Conservation (phyloP, 2,888 invertebrate genomes). For the Drosophila algonquin region DNA sequence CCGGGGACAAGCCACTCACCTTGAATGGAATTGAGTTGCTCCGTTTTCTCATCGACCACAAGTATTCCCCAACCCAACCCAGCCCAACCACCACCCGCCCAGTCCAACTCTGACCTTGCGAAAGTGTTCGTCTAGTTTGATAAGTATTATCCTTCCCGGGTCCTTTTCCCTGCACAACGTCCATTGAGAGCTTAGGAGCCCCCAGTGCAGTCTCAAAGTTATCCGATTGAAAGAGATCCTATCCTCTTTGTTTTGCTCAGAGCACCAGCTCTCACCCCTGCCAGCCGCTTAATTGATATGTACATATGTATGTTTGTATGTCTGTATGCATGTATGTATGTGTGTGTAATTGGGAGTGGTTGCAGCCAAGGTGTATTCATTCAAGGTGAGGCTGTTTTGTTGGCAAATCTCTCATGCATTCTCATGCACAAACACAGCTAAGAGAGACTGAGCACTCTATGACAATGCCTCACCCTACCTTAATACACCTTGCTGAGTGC, state of each 20-base stretch:
- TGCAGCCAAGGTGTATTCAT: too few species aligned
- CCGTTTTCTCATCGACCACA: background rate
- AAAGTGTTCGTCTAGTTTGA: background rate
- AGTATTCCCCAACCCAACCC: background rate
- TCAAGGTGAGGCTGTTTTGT: too few species aligned
- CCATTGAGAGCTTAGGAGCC: background rate
- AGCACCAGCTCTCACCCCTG: too few species aligned
- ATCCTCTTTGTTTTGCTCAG: background rate
- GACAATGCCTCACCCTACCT: background rate
- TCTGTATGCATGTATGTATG: too few species aligned
- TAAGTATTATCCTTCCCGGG: background rate
- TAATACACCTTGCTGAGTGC: background rate
- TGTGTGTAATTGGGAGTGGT: too few species aligned
- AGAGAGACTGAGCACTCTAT: too few species aligned
- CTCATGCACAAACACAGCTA: too few species aligned
- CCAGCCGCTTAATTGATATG: too few species aligned
- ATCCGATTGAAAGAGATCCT: background rate
- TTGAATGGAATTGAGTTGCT: conserved; percentile 26
- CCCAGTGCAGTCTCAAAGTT: background rate
- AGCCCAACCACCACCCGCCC: background rate
- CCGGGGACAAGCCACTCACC: conserved; percentile 18
- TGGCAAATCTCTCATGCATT: too few species aligned
- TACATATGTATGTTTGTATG: too few species aligned
- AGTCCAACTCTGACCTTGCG: background rate
- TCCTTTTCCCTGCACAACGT: too few species aligned